phyloP scores from a whole-genome alignment of 2,113 vertebrate genomes.

The Cavia aperea region DNA sequence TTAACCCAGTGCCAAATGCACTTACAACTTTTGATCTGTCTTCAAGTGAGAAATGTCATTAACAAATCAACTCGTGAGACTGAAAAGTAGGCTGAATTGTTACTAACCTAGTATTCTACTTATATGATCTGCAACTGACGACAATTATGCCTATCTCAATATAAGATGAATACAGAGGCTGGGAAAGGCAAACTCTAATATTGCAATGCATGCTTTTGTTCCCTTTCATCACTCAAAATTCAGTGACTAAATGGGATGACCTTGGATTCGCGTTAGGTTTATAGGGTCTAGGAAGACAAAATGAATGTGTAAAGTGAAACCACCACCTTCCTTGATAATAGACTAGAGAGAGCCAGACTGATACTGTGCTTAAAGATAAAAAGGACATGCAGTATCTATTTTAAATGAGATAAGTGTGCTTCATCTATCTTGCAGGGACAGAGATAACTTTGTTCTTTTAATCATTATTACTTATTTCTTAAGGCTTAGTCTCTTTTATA shows the following conservation, averaged over 20 bases:
- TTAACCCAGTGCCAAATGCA: background rate
- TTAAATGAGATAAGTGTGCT: constrained; percentile 56
- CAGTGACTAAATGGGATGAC: background rate
- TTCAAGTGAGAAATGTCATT: constrained; percentile 4
- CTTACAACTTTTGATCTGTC: background rate
- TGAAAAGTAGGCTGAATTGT: background rate
- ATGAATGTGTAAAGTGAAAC: constrained; percentile 29
- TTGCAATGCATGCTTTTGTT: background rate
- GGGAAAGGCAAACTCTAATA: background rate
- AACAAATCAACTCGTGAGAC: constrained; percentile 29
- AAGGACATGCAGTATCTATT: constrained; percentile 41
- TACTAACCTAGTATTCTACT: background rate
- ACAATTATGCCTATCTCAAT: background rate
- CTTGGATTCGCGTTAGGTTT: background rate
- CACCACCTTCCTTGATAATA: background rate
- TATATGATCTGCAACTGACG: background rate
- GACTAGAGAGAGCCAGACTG: background rate
- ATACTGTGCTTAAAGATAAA: constrained; percentile 44
- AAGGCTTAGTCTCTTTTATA: constrained; percentile 11
- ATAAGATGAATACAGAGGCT: background rate
- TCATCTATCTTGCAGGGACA: constrained; percentile 44
- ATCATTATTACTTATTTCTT: constrained; percentile 61
- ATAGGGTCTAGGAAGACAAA: constrained; percentile 13
- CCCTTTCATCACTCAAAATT: background rate
- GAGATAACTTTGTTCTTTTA: constrained; percentile 38